These are phyloP conservation scores for Synergus laeviventris DNA, from an alignment of 2,888 invertebrate genomes.

Conservation along the genomic window DNA sequence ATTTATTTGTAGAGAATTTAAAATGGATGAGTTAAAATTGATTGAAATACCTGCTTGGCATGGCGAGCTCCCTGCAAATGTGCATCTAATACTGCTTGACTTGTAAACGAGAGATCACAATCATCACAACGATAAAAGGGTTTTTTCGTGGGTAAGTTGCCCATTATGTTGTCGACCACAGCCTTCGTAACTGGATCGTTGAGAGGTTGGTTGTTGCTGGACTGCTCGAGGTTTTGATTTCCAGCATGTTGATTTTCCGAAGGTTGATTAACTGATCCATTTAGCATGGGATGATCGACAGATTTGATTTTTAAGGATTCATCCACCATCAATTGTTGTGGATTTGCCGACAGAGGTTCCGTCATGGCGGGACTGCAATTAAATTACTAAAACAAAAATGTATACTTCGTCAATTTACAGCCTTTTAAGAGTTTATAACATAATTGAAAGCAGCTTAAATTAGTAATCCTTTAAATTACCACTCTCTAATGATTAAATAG, in stretches of 20 bases:
- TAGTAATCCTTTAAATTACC: neutral
- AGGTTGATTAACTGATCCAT: conserved; percentile 6
- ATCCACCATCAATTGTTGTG: conserved; percentile 19
- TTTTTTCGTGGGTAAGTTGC: conserved; percentile 75
- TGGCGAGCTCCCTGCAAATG: conserved; percentile 75
- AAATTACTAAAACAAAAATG: conserved; percentile 15
- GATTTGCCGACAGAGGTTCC: neutral
- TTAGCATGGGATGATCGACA: conserved; percentile 10
- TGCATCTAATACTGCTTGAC: conserved; percentile 76
- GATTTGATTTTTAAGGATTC: conserved; percentile 22
- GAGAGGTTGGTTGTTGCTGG: conserved; percentile 52
- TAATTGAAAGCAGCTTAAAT: neutral
- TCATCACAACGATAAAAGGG: conserved; percentile 75
- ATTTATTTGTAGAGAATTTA: no score
- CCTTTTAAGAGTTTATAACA: neutral
- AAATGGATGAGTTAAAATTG: neutral
- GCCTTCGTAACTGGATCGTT: conserved; percentile 77
- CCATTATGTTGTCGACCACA: conserved; percentile 76
- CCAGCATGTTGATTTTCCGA: conserved; percentile 11
- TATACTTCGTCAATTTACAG: neutral
- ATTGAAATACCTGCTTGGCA: conserved; percentile 69
- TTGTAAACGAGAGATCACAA: conserved; percentile 76
- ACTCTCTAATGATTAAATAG: neutral
- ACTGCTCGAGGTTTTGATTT: conserved; percentile 41
- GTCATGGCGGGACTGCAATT: neutral